Conservation (phyloP, 92 coral and sea anemone species). For the Porites lobata region DNA sequence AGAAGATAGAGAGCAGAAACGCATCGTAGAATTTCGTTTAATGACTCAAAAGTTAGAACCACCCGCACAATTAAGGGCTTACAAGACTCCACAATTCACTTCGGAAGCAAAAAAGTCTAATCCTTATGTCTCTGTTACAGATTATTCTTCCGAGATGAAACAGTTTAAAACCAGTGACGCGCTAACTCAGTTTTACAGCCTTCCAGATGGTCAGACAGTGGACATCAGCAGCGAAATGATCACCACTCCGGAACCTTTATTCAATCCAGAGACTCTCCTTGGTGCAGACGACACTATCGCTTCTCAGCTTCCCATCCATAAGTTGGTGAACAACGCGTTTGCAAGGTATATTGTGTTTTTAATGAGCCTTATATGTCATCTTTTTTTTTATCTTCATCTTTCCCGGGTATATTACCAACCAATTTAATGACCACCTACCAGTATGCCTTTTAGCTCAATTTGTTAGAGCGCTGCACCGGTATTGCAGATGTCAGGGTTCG, state of each 20-base stretch:
- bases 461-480: too few species aligned
- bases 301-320: conserved; percentile 88
- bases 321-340: conserved; percentile 82
- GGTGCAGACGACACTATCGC: conserved; percentile 83
- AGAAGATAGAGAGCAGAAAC: too few species aligned
- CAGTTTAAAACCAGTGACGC: conserved; percentile 82
- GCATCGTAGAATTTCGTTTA: too few species aligned
- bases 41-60: too few species aligned
- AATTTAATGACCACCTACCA: too few species aligned
- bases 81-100: neutral
- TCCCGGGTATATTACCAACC: too few species aligned
- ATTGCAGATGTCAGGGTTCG: too few species aligned
- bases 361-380: neutral
- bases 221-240: conserved; percentile 87
- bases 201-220: conserved; percentile 96
- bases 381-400: neutral
- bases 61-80: too few species aligned
- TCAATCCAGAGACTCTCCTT: conserved; percentile 81
- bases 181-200: conserved; percentile 81
- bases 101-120: neutral
- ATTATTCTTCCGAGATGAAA: conserved; percentile 77
- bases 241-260: conserved; percentile 87
- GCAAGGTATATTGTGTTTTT: conserved; percentile 61
- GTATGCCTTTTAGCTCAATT: too few species aligned
- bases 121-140: conserved; percentile 41